Conservation (phyloP, 2,888 invertebrate species). For the Blastobasis lacticolella region DNA sequence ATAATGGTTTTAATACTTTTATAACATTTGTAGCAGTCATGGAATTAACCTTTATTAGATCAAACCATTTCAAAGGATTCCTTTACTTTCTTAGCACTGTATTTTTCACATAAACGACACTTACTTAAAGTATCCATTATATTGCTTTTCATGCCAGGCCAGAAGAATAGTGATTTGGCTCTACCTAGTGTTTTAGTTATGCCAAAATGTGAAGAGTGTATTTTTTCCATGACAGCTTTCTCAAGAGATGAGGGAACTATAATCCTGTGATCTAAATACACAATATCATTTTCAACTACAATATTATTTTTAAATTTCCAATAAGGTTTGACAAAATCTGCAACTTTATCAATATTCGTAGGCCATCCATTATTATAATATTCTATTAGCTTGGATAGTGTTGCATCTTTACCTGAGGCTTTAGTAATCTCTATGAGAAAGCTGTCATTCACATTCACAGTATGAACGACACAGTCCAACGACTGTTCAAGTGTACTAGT, state of each 20-base stretch:
- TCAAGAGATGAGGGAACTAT: neutral
- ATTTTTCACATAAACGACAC: no score
- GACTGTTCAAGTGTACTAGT: neutral
- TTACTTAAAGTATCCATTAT: neutral
- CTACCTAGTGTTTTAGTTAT: conserved; percentile 2
- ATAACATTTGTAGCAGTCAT: conserved; percentile 3
- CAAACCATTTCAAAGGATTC: conserved; percentile 4
- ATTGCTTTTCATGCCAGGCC: neutral
- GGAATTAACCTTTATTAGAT: conserved; percentile 2
- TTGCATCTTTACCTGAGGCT: no score
- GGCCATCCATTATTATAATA: conserved; percentile 5
- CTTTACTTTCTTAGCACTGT: conserved; percentile 2
- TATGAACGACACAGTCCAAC: no score
- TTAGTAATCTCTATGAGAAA: no score
- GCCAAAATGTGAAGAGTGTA: conserved; percentile 4
- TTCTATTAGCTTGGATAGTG: neutral
- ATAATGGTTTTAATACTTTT: conserved; percentile 5
- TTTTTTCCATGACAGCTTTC: neutral
- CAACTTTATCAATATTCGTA: neutral
- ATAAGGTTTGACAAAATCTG: conserved; percentile 1
- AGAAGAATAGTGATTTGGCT: conserved; percentile 2
- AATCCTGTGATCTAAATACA: conserved; percentile 1
- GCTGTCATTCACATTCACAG: no score
- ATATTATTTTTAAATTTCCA: conserved; percentile 3
- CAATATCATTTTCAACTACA: conserved; percentile 1